phyloP scores from a whole-genome alignment of 2,888 invertebrate genomes.

The Crepidodera aurea region DNA sequence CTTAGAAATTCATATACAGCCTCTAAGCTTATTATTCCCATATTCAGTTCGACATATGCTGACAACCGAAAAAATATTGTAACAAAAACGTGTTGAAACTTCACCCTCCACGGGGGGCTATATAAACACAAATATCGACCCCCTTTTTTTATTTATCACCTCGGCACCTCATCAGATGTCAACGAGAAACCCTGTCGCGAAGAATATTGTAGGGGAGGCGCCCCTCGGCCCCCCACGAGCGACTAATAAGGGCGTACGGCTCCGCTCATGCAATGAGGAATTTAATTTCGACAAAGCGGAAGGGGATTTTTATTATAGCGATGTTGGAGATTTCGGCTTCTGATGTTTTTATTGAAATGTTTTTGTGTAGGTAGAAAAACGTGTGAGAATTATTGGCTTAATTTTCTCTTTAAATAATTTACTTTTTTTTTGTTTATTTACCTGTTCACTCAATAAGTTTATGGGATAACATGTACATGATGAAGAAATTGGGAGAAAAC shows the following conservation, averaged over 20 bases:
- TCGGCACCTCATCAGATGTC: constrained; percentile 60
- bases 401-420: too few relatives aligned
- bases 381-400: background rate
- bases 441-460: too few relatives aligned
- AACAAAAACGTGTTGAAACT: constrained; percentile 60
- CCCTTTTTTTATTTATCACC: constrained; percentile 60
- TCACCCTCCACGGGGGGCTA: constrained; percentile 57
- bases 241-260: constrained; percentile 55
- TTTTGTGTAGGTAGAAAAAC: background rate
- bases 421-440: too few relatives aligned
- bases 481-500: too few relatives aligned
- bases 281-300: constrained; percentile 36
- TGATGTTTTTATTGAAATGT: background rate
- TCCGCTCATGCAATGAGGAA: constrained; percentile 38
- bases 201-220: constrained; percentile 52
- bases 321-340: background rate
- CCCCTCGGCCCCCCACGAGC: constrained; percentile 50
- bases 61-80: constrained; percentile 52
- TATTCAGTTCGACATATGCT: constrained; percentile 56
- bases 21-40: constrained; percentile 56
- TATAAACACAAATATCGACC: constrained; percentile 61
- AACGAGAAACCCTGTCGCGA: constrained; percentile 54
- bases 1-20: background rate
- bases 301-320: constrained; percentile 31
- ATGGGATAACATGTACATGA: too few relatives aligned